Conservation (phyloP, 2,113 vertebrate genomes). For the Triplophysa dalaica region DNA sequence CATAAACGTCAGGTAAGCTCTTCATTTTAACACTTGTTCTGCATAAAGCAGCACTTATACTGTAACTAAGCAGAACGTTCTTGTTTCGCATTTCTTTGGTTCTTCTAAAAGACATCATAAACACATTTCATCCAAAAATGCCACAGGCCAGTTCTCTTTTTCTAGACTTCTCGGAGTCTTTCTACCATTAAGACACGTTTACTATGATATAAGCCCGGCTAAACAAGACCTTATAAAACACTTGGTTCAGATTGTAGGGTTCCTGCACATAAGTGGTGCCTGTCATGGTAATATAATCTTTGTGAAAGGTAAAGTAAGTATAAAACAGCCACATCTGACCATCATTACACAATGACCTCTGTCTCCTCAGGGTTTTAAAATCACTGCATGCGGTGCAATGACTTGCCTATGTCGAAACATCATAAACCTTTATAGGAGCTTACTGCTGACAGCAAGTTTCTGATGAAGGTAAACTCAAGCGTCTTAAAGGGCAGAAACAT, state of each 20-base stretch:
- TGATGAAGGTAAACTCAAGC: conserved; percentile 70
- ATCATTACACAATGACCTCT: conserved; percentile 56
- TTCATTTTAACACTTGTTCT: no score
- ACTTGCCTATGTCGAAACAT: conserved; percentile 50
- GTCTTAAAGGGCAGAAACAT: conserved; percentile 63
- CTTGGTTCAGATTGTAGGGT: background rate
- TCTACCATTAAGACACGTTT: conserved; percentile 7
- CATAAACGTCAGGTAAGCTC: no score
- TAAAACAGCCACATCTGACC: conserved; percentile 55
- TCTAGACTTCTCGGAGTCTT: conserved; percentile 15
- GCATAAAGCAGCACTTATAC: background rate
- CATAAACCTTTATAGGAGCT: conserved; percentile 59
- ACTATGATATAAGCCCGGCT: background rate
- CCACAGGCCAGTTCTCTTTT: conserved; percentile 8
- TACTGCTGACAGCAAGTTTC: conserved; percentile 60
- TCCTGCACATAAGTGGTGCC: background rate
- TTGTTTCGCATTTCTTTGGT: no score
- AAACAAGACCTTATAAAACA: conserved; percentile 26
- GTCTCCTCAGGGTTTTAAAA: conserved; percentile 56
- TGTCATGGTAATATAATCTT: background rate
- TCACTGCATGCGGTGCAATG: conserved; percentile 64
- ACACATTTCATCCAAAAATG: background rate
- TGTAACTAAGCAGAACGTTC: background rate
- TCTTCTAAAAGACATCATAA: background rate
- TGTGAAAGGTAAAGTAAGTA: conserved; percentile 13